These are phyloP conservation scores for Neomicropteryx cornuta DNA, from an alignment of 1,140 invertebrate species.

Conservation along the genomic window DNA sequence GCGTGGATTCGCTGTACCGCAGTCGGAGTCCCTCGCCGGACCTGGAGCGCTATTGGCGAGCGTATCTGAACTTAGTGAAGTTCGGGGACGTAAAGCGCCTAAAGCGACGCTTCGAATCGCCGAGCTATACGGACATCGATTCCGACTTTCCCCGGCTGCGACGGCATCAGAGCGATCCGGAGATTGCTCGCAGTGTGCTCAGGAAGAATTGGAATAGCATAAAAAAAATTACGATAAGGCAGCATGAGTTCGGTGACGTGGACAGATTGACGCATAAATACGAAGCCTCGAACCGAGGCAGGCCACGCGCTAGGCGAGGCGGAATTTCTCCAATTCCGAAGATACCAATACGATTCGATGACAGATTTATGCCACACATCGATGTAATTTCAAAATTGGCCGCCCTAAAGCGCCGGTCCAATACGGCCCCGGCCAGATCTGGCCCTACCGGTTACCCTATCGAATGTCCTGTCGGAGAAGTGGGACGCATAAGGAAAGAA, in stretches of 20 bases:
- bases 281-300: slow-evolving; percentile 35
- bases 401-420: slow-evolving; percentile 44
- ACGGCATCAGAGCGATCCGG: slow-evolving; percentile 64
- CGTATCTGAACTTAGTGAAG: slow-evolving; percentile 55
- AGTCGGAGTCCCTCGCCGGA: slow-evolving; percentile 54
- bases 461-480: slow-evolving; percentile 50
- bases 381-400: slow-evolving; percentile 80
- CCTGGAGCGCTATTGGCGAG: slow-evolving; percentile 55
- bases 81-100: slow-evolving; percentile 65
- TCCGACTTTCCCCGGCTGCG: slow-evolving; percentile 40
- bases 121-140: slow-evolving; percentile 24
- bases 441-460: slow-evolving; percentile 29
- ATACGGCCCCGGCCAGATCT: slow-evolving; percentile 22
- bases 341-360: slow-evolving; percentile 50
- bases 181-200: slow-evolving; percentile 49
- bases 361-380: slow-evolving; percentile 75
- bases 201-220: slow-evolving; percentile 33
- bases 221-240: slow-evolving; percentile 30
- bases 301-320: slow-evolving; percentile 37
- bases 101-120: slow-evolving; percentile 58
- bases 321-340: slow-evolving; percentile 48
- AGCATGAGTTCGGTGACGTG: slow-evolving; percentile 49
- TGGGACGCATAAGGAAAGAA: slow-evolving; percentile 53
- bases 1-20: slow-evolving; percentile 50
- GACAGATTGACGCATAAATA: slow-evolving; percentile 47